phyloP scores from a whole-genome alignment of 2,888 invertebrate genomes.

The Lissocephala sabroskyi region DNA sequence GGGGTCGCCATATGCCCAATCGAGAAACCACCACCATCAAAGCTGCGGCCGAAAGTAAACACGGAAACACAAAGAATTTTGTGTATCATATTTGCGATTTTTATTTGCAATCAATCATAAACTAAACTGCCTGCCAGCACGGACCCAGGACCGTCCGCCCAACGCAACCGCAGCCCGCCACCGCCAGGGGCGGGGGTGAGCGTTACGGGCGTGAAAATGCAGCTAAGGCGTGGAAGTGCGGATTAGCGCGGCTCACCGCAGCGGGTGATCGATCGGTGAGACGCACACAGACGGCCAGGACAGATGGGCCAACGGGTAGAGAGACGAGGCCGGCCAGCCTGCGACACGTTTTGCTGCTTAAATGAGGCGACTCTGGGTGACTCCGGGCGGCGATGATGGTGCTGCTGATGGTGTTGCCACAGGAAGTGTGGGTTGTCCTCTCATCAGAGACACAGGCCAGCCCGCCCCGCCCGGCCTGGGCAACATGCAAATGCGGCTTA shows the following conservation, averaged over 20 bases:
- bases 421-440: constrained; percentile 58
- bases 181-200: constrained; percentile 44
- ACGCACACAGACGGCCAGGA: constrained; percentile 1
- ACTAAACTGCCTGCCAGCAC: constrained; percentile 50
- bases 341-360: constrained; percentile 57
- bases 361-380: constrained; percentile 4
- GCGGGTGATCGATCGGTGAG: constrained; percentile 64
- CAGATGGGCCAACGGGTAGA: neutral
- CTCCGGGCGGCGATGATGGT: constrained; percentile 8
- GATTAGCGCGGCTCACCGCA: constrained; percentile 63
- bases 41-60: constrained; percentile 37
- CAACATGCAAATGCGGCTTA: constrained; percentile 70
- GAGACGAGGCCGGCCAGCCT: constrained; percentile 19
- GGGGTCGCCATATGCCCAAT: no score
- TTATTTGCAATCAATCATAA: constrained; percentile 66
- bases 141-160: neutral
- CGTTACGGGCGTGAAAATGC: constrained; percentile 47
- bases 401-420: constrained; percentile 35
- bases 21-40: constrained; percentile 29
- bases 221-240: constrained; percentile 65
- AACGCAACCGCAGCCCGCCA: neutral
- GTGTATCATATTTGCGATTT: constrained; percentile 52
- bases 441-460: constrained; percentile 25
- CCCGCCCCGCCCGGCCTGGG: neutral
- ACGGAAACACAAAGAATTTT: constrained; percentile 27